Evolutionary conservation across 2,113 vertebrate species (phyloP).

Genomic region (Phyllostomus hastatus): DNA sequence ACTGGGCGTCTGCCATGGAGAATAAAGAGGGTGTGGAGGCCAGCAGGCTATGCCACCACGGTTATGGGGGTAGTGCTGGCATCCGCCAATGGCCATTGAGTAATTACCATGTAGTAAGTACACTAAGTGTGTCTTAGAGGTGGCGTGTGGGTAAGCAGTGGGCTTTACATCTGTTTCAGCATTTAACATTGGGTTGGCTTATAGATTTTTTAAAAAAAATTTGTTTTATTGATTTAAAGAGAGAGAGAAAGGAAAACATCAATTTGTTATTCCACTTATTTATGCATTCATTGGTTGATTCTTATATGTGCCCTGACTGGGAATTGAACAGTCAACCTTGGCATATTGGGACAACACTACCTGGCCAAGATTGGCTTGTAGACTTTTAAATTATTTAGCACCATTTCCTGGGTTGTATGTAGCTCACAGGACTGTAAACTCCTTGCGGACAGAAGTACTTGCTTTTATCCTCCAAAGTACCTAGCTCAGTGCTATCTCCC

Average conservation of each 20-base stretch:
- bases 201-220: neutral
- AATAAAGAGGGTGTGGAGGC: neutral
- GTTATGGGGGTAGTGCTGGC: neutral
- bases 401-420: neutral
- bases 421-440: neutral
- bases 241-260: too few relatives aligned
- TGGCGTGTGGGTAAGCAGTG: neutral
- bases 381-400: neutral
- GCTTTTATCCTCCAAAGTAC: neutral
- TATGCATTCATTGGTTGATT: too few relatives aligned
- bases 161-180: too few relatives aligned
- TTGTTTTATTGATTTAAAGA: too few relatives aligned
- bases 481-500: neutral
- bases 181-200: neutral
- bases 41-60: neutral
- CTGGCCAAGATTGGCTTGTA: neutral
- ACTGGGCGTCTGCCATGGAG: neutral
- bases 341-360: too few relatives aligned
- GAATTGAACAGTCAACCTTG: too few relatives aligned
- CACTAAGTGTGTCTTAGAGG: neutral
- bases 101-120: fast-evolving
- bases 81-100: fast-evolving
- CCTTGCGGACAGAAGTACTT: neutral
- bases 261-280: too few relatives aligned
- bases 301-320: too few relatives aligned